phyloP scores from a whole-genome alignment of 1,140 invertebrate genomes.

The Neotoxoptera formosana region DNA sequence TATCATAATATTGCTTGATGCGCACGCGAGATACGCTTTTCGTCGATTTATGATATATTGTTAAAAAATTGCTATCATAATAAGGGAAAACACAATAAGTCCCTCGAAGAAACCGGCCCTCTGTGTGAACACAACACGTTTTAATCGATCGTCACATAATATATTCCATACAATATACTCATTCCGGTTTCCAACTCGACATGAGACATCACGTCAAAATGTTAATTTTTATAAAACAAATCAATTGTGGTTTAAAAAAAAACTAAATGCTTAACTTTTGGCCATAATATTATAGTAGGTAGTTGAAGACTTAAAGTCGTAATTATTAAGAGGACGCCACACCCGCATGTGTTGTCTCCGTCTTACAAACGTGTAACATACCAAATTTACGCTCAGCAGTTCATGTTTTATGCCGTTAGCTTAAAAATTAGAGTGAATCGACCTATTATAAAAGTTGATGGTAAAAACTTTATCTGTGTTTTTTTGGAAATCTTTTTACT shows the following conservation, averaged over 20 bases:
- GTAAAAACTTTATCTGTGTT: no score
- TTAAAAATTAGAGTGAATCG: no score
- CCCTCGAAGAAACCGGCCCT: rapidly evolving
- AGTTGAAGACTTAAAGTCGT: no score
- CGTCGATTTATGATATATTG: not conserved
- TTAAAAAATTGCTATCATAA: not conserved
- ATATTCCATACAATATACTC: not conserved
- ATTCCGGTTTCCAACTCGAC: no score
- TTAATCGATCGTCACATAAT: not conserved
- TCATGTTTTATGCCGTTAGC: no score
- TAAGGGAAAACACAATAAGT: not conserved
- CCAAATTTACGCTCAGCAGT: no score
- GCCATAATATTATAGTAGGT: no score
- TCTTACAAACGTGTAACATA: no score
- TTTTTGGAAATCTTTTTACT: no score
- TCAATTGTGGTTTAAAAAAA: not conserved
- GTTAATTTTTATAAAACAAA: not conserved
- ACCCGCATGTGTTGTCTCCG: no score
- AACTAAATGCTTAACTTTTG: not conserved
- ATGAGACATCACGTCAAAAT: not conserved
- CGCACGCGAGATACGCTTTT: not conserved
- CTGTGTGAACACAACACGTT: not conserved
- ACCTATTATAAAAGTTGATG: no score
- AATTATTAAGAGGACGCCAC: no score
- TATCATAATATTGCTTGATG: not conserved